phyloP scores from a whole-genome alignment of 1,140 invertebrate species.

The Sitobion miscanthi region DNA sequence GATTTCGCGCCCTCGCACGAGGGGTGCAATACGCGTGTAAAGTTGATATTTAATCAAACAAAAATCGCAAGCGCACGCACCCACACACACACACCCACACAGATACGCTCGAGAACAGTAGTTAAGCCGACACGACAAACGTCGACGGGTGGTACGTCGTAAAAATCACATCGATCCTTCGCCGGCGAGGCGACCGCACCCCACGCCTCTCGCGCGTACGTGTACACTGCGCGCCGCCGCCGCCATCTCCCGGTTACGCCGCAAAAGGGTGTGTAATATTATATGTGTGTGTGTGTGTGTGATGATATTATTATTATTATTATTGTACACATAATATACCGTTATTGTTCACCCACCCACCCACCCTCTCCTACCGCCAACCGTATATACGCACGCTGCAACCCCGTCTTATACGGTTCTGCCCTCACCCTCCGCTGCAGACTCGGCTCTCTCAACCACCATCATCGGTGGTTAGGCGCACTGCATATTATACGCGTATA shows the following conservation, averaged over 20 bases:
- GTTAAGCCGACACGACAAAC: background rate
- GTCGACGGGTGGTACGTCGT: slow-evolving; percentile 31
- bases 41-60: slow-evolving; percentile 31
- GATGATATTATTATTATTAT: slow-evolving; percentile 42
- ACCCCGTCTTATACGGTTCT: background rate
- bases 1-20: background rate
- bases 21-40: background rate
- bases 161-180: slow-evolving; percentile 48
- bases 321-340: slow-evolving; percentile 37
- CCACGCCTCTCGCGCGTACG: background rate
- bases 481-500: background rate
- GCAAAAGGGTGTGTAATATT: slow-evolving; percentile 30
- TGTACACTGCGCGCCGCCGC: background rate
- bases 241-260: background rate
- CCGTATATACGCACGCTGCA: background rate
- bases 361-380: background rate
- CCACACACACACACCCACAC: background rate
- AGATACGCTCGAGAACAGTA: background rate
- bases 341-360: slow-evolving; percentile 3
- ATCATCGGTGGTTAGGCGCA: background rate
- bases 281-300: background rate
- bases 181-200: background rate
- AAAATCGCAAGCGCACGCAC: background rate
- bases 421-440: background rate
- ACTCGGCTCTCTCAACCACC: background rate